Base-by-base conservation (phyloP, 2,888 invertebrate species). In the Watsonalla binaria region DNA sequence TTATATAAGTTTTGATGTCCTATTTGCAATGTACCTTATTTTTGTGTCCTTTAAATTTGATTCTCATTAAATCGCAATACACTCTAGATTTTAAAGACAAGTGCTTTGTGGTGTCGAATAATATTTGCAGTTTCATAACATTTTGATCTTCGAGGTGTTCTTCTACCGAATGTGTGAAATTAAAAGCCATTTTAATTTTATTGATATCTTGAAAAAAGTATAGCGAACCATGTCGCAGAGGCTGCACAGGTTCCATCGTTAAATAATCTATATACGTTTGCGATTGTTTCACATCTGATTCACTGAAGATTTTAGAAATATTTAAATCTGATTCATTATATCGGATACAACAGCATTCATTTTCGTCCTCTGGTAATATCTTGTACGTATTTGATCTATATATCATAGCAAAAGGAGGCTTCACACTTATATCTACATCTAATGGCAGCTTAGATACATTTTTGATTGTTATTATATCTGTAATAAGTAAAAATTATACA, bases 361-460 rank as follows among this genome's bases (percentile, higher is more conserved):
- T 65, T 58, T 80, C 82, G 50, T 90, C 88, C 37, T 82, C 68
- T 0, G 68, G 57, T 15, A 64, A 52, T 61, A 90, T 72, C 75
- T 84, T 87, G 57, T 90, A 90, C 0, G 86, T 78, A 37, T 68
- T 68, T 50, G 72, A 70, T 64, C 82, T 87, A 54, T 87, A 81
- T 59, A 90, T 75, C 45, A 90, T 75, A 15, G 82, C 80, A 70
- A 93, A 93, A 0, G 93, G 93, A 47, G 84, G 77, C 57, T 86
- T 88, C 0, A 91, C 74, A 54, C 66, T 78, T 34, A 93, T 72
- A 47, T 86, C 87, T 14, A 92, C 77, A 56, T 87, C 84, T 50
- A 93, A 67, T 47, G 89, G 84, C 34, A 93, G 65, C 57, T 82
- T 87, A 0, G 93, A 92, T 46, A 90, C 80, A 73, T 94, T 94